Percentiles rank a stretch among this genome's conserved stretches.
Evolutionary conservation across 2,888 invertebrate genomes (phyloP).

Genomic region (Eristalinus aeneus): DNA sequence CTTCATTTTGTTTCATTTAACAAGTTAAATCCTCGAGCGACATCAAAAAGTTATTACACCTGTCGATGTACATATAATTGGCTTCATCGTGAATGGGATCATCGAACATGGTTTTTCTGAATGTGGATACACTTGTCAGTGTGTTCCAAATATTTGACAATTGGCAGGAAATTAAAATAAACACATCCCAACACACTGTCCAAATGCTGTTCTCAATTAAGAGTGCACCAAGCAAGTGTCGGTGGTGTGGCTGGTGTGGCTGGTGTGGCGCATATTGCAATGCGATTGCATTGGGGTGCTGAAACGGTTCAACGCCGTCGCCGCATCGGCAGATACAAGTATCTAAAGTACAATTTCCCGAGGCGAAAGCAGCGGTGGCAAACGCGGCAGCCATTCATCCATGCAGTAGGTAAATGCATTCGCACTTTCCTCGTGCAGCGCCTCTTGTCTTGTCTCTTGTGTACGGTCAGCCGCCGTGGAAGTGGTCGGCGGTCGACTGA

Average conservation of each 20-base stretch:
- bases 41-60: conserved; percentile 28
- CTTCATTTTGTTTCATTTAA: conserved; percentile 21
- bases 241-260: not conserved
- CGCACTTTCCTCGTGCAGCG: not conserved
- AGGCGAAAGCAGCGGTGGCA: conserved; percentile 3
- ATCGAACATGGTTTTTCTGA: conserved; percentile 3
- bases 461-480: not conserved
- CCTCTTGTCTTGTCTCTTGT: not conserved
- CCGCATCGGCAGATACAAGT: not conserved
- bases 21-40: conserved; percentile 23
- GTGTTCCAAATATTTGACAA: conserved; percentile 64
- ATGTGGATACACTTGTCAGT: conserved; percentile 46
- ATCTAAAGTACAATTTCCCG: conserved; percentile 30
- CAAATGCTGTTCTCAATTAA: conserved; percentile 56
- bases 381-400: not conserved
- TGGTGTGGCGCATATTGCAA: not conserved
- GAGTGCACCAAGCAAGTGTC: conserved; percentile 22
- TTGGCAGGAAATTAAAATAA: conserved; percentile 42
- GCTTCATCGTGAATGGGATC: conserved; percentile 9
- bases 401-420: not conserved
- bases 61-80: conserved; percentile 12
- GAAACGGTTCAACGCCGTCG: not conserved
- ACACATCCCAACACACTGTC: conserved; percentile 32
- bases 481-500: conserved; percentile 18
- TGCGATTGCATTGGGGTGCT: not conserved